A percentile compares a stretch with the other conserved stretches of the same genome.
These are phyloP conservation scores for Conus canariensis DNA, from an alignment of 2,888 invertebrate genomes.

Conservation along the genomic window DNA sequence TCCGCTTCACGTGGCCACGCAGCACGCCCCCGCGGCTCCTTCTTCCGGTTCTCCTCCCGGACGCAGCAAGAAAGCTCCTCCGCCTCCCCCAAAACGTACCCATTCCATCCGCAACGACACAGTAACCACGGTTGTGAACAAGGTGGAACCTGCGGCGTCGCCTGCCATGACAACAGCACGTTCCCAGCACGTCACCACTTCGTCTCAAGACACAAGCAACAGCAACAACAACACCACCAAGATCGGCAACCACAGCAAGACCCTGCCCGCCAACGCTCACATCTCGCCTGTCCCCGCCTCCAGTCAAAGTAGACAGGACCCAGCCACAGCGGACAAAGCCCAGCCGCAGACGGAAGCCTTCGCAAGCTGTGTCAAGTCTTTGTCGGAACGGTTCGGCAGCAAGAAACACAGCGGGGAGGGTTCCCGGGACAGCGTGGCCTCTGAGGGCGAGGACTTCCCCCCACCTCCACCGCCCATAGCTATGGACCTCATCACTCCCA, in stretches of 20 bases:
- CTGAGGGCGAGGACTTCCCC: slow-evolving; percentile 74
- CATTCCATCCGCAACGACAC: slow-evolving; percentile 76
- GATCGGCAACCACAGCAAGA: slow-evolving; percentile 37
- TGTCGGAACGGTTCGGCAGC: slow-evolving; percentile 73
- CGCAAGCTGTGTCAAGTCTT: slow-evolving; percentile 77
- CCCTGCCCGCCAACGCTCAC: slow-evolving; percentile 27
- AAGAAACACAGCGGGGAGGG: slow-evolving; percentile 62
- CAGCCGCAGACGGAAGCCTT: slow-evolving; percentile 71
- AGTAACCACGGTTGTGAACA: slow-evolving; percentile 46
- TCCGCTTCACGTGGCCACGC: slow-evolving; percentile 58
- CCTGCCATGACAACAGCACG: slow-evolving; percentile 4
- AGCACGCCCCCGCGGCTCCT: slow-evolving; percentile 53
- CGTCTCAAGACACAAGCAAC: slow-evolving; percentile 9
- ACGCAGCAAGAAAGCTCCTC: slow-evolving; percentile 77
- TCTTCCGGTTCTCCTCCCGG: slow-evolving; percentile 61
- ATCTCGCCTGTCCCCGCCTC: neutral
- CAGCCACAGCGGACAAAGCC: slow-evolving; percentile 32
- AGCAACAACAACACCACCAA: slow-evolving; percentile 20
- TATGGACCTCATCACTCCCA: slow-evolving; percentile 74
- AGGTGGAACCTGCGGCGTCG: slow-evolving; percentile 46
- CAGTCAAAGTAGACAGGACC: neutral
- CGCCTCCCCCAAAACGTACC: slow-evolving; percentile 80
- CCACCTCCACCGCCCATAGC: slow-evolving; percentile 74
- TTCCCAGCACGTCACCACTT: slow-evolving; percentile 17
- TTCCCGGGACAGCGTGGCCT: slow-evolving; percentile 66